Percentiles rank a stretch among this genome's conserved stretches.
Evolutionary conservation across 2,113 vertebrate genomes (phyloP).

Genomic region (Corynorhinus townsendii): DNA sequence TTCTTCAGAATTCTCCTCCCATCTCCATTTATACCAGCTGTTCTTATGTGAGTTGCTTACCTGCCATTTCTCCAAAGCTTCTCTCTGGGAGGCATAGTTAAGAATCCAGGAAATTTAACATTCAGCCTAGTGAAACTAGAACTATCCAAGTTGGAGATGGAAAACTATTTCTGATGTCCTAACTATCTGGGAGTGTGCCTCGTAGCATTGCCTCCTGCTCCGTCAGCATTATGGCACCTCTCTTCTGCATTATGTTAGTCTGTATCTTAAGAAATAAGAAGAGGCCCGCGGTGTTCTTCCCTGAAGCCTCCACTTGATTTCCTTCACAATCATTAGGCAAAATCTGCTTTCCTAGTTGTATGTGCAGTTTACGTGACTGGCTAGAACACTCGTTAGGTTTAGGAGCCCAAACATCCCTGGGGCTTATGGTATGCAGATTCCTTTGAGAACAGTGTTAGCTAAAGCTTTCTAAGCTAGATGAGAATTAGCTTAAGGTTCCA

Average conservation of each 20-base stretch:
- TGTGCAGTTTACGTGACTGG: not conserved
- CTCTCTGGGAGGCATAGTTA: not conserved
- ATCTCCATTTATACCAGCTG: not conserved
- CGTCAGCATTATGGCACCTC: rapidly evolving
- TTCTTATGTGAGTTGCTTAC: not conserved
- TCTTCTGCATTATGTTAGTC: not conserved
- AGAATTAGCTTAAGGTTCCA: not conserved
- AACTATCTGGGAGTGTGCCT: rapidly evolving
- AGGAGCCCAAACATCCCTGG: not conserved
- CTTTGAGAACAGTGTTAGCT: not conserved
- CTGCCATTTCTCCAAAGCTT: not conserved
- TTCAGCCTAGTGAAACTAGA: not conserved
- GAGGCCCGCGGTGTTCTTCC: not conserved
- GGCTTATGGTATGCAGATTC: not conserved
- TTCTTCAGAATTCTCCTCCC: slow-evolving; percentile 34
- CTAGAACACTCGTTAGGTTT: not conserved
- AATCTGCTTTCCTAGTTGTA: not conserved
- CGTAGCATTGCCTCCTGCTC: rapidly evolving
- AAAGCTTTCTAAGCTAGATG: not conserved
- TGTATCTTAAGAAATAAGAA: not conserved
- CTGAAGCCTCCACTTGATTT: not conserved
- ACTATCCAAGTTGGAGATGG: not conserved
- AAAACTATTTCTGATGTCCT: rapidly evolving
- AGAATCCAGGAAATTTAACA: slow-evolving; percentile 4
- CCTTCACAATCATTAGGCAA: not conserved